Evolutionary conservation across 1,140 invertebrate genomes (phyloP).

Genomic region (Ladona fulva): DNA sequence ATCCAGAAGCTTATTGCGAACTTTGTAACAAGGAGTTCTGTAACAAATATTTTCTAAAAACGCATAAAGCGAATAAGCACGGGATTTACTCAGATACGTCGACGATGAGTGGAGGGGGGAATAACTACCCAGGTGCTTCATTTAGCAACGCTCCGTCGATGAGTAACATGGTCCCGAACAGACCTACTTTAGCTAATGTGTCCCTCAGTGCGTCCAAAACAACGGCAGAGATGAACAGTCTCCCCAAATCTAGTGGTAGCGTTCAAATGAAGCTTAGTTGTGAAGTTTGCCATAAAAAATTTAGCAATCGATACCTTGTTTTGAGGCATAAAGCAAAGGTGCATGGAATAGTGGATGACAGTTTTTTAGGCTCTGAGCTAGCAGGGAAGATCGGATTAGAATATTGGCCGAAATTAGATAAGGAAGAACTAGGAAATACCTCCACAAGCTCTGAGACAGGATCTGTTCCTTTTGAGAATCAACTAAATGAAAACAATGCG

Average conservation of each 20-base stretch:
- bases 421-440: background rate
- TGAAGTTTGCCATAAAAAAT: slow-evolving; percentile 56
- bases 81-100: slow-evolving; percentile 55
- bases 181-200: slow-evolving; percentile 22
- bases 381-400: background rate
- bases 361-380: background rate
- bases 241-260: slow-evolving; percentile 31
- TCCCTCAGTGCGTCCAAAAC: slow-evolving; percentile 30
- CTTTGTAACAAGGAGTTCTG: slow-evolving; percentile 98
- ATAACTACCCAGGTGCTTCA: background rate
- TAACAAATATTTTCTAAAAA: slow-evolving; percentile 99
- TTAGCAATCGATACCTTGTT: slow-evolving; percentile 65
- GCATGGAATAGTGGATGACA: slow-evolving; percentile 39
- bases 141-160: slow-evolving; percentile 30
- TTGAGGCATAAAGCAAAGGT: slow-evolving; percentile 51
- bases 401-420: slow-evolving; percentile 3
- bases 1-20: slow-evolving; percentile 91
- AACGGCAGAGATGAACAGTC: slow-evolving; percentile 21
- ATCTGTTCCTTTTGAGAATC: background rate
- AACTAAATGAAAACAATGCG: background rate
- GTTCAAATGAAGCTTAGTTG: slow-evolving; percentile 39
- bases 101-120: slow-evolving; percentile 19
- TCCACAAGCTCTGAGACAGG: slow-evolving; percentile 9
- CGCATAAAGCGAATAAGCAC: slow-evolving; percentile 92
- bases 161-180: slow-evolving; percentile 21